Evolutionary conservation across 2,888 invertebrate genomes (phyloP).

Genomic region (Ennomos erosarius): DNA sequence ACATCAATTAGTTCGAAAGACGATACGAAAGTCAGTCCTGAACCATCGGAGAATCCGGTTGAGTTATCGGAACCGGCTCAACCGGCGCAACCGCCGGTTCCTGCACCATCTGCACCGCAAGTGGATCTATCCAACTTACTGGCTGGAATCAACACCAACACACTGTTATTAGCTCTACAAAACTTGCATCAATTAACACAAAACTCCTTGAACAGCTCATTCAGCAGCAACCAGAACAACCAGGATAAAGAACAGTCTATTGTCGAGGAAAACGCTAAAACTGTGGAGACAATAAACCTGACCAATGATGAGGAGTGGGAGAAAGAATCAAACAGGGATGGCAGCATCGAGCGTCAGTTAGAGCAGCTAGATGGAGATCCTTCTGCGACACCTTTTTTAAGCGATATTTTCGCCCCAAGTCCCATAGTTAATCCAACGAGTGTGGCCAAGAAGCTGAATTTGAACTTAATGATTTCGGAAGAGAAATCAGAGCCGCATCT

Average conservation of each 20-base stretch:
- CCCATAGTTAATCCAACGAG: slow-evolving; percentile 60
- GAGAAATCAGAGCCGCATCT: slow-evolving; percentile 48
- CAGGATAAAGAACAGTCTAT: slow-evolving; percentile 38
- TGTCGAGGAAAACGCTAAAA: slow-evolving; percentile 35
- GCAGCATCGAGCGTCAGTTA: slow-evolving; percentile 72
- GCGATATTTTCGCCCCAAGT: slow-evolving; percentile 80
- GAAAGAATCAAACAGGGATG: slow-evolving; percentile 70
- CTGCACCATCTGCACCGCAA: slow-evolving; percentile 40
- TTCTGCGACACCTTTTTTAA: slow-evolving; percentile 77
- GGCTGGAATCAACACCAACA: slow-evolving; percentile 73
- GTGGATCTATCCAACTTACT: slow-evolving; percentile 68
- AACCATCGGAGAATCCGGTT: slow-evolving; percentile 21
- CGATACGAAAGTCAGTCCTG: slow-evolving; percentile 1
- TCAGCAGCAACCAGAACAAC: slow-evolving; percentile 36
- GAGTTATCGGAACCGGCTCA: slow-evolving; percentile 20
- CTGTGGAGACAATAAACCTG: slow-evolving; percentile 71
- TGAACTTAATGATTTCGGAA: slow-evolving; percentile 59
- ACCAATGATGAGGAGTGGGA: slow-evolving; percentile 81
- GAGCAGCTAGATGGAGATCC: slow-evolving; percentile 68
- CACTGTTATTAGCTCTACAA: slow-evolving; percentile 72
- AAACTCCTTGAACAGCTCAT: slow-evolving; percentile 42
- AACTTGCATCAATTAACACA: slow-evolving; percentile 73
- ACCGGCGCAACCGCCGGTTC: slow-evolving; percentile 14
- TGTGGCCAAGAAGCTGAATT: slow-evolving; percentile 63
- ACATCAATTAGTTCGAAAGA: slow-evolving; percentile 3